Base-by-base conservation (phyloP, 2,797 vertebrate species). In the Coreius guichenoti region DNA sequence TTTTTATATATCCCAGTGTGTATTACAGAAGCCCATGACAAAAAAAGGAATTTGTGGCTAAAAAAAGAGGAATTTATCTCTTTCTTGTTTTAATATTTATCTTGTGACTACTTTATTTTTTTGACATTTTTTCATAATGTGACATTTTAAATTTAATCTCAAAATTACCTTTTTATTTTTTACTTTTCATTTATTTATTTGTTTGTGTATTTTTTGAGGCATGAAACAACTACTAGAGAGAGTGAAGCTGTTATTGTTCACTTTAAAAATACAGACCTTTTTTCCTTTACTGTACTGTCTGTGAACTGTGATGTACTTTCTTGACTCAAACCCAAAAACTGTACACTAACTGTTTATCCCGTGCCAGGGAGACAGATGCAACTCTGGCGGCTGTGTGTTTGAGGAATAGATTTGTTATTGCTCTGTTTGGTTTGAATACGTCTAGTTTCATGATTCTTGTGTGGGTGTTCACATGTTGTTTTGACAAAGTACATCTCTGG, bases 391-490 rank as follows among this genome's bases (percentile, higher is more conserved):
- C 13, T 69, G 65, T 33, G 75, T 61, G 75, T 85, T 61, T 80
- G 21, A 39, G 23, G 19, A 51, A 74, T 26, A 17, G 23, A 8
- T 61, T 77, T 56, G 74, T 56, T 69, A 56, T 56, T n/a, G 11
- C 47, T 84, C 74, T 45, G 13, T 56, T 77, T 78, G 31, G 4
- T 43, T 78, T 58, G 23, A 76, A 39, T 45, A 69, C 12, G 26
- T 68, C 63, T 36, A 19, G 23, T 58, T 70, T 58, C 1, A 0
- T 36, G 74, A 26, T 33, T 78, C 26, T 81, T 86, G 69, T 23
- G 78, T 81, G 79, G 84, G 47, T 39, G n/a, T 70, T 74, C 70
- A 7, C 33, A 26, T 56, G 47, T 33, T 81, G 63, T 69, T 84
- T 39, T 58, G 72, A 56, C 61, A 29, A 68, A 82, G 33, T 68